A percentile compares a stretch with the other conserved stretches of the same genome.
These are phyloP conservation scores for Polypedilum vanderplanki DNA, from an alignment of 1,140 invertebrate species.

Conservation along the genomic window DNA sequence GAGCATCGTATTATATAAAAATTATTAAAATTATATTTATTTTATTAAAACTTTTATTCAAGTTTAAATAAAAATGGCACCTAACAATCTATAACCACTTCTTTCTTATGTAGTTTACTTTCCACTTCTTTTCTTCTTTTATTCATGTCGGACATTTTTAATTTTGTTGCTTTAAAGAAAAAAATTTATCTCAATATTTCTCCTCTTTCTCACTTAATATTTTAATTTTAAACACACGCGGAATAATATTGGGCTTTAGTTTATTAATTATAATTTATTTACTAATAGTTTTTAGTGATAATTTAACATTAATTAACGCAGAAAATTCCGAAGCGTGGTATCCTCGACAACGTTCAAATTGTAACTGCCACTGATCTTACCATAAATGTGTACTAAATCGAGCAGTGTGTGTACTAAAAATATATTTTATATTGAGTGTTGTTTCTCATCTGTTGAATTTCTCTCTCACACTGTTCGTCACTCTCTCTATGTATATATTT, in stretches of 20 bases:
- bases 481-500: too few relatives aligned
- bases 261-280: background rate
- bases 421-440: too few relatives aligned
- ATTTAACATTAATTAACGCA: constrained; percentile 3
- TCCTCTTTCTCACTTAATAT: too few relatives aligned
- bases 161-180: constrained; percentile 13
- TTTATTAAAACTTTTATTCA: background rate
- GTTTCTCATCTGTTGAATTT: too few relatives aligned
- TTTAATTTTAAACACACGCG: background rate
- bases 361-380: background rate
- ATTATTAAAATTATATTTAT: background rate
- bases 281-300: background rate
- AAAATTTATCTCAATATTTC: background rate
- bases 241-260: background rate
- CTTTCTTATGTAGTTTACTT: background rate
- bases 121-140: constrained; percentile 18
- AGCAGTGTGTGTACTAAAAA: too few relatives aligned
- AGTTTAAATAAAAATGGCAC: constrained; percentile 18
- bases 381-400: background rate
- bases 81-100: constrained; percentile 5
- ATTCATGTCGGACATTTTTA: constrained; percentile 18
- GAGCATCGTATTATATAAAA: too few relatives aligned
- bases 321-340: background rate
- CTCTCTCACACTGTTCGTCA: too few relatives aligned
- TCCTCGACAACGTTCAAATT: constrained; percentile 2